phyloP scores from a whole-genome alignment of 2,888 invertebrate species.

The Drosophila austrosaltans region DNA sequence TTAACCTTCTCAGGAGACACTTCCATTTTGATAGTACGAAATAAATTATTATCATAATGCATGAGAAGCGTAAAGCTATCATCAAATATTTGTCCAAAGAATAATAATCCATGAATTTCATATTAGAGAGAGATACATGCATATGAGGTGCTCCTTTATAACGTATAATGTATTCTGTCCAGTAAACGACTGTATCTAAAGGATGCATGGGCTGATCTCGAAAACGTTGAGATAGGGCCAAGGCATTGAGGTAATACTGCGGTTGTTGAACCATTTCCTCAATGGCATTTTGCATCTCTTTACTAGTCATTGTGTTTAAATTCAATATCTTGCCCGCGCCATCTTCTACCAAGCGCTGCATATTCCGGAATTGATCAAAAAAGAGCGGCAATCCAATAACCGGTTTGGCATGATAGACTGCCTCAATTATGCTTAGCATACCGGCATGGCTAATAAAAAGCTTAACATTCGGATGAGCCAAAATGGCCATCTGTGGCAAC shows the following conservation, averaged over 20 bases:
- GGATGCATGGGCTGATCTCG: slow-evolving; percentile 79
- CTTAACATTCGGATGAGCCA: slow-evolving; percentile 84
- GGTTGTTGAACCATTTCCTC: slow-evolving; percentile 55
- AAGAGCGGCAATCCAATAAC: slow-evolving; percentile 84
- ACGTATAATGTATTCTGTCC: slow-evolving; percentile 80
- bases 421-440: slow-evolving; percentile 83
- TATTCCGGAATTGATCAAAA: slow-evolving; percentile 84
- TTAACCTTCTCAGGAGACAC: background rate
- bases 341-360: slow-evolving; percentile 77
- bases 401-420: slow-evolving; percentile 83
- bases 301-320: slow-evolving; percentile 75
- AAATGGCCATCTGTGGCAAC: slow-evolving; percentile 83
- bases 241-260: slow-evolving; percentile 47
- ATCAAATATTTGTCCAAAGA: slow-evolving; percentile 66
- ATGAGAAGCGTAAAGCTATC: slow-evolving; percentile 44
- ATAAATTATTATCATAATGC: background rate
- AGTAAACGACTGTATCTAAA: slow-evolving; percentile 75
- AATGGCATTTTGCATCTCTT: slow-evolving; percentile 62
- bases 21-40: slow-evolving; percentile 5
- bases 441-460: slow-evolving; percentile 84
- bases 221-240: slow-evolving; percentile 64
- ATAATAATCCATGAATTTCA: slow-evolving; percentile 76
- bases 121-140: slow-evolving; percentile 68
- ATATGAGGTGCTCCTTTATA: slow-evolving; percentile 81
- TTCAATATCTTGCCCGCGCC: slow-evolving; percentile 75